Conservation (phyloP, 2,113 vertebrate species). For the Crotophaga sulcirostris region DNA sequence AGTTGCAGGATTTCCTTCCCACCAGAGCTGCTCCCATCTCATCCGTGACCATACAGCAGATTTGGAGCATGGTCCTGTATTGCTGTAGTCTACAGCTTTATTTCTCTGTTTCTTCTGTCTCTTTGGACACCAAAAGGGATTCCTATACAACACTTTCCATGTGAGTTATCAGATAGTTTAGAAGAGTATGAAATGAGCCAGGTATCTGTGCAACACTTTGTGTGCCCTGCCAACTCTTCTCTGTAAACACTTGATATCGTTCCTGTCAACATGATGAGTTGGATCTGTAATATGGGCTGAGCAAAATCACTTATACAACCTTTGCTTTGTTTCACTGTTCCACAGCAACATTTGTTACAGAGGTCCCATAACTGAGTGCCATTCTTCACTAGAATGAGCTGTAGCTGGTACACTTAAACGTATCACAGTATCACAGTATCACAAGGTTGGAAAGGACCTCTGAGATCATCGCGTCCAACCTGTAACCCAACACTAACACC, state of each 20-base stretch:
- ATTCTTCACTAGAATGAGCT: neutral
- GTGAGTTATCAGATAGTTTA: neutral
- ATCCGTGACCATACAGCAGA: neutral
- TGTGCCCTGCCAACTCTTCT: neutral
- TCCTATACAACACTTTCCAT: neutral
- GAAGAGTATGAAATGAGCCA: neutral
- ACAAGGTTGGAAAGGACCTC: no score
- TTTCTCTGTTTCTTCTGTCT: neutral
- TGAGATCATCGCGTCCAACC: no score
- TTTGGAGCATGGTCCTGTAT: neutral
- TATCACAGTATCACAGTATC: no score
- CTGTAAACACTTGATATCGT: neutral
- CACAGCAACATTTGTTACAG: neutral
- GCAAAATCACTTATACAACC: neutral
- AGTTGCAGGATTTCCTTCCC: neutral
- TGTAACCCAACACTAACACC: no score
- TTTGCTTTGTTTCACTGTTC: neutral
- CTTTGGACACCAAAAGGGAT: neutral
- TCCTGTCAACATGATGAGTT: neutral
- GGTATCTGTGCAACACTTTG: neutral
- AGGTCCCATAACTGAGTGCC: neutral
- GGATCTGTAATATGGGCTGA: neutral
- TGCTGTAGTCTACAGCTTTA: neutral
- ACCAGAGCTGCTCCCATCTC: neutral
- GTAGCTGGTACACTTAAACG: neutral